Percentiles rank a stretch among this genome's conserved stretches.
Evolutionary conservation across 1,140 invertebrate species (phyloP).

Genomic region (Macrotrachela quadricornifera): DNA sequence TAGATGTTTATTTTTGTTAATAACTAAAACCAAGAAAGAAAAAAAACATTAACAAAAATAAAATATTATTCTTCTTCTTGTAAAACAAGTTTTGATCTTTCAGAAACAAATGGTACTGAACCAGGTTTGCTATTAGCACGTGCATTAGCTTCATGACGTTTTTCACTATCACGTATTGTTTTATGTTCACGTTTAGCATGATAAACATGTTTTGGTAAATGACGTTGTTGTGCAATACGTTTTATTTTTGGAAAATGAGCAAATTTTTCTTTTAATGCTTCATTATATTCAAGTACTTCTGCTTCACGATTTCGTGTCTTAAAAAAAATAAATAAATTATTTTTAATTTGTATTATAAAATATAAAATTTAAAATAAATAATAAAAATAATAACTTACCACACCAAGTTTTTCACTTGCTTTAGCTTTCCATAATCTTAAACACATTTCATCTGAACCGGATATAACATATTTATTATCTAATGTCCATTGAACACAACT

Average conservation of each 20-base stretch:
- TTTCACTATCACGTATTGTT: slow-evolving; percentile 3
- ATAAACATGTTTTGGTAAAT: slow-evolving; percentile 74
- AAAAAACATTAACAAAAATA: neutral
- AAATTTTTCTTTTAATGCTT: slow-evolving; percentile 74
- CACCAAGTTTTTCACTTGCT: slow-evolving; percentile 83
- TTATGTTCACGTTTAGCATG: slow-evolving; percentile 49
- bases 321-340: too few species aligned
- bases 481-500: slow-evolving; percentile 67
- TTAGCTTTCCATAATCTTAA: slow-evolving; percentile 91
- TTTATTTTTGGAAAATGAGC: slow-evolving; percentile 71
- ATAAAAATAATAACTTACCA: slow-evolving; percentile 40
- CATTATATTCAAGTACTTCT: slow-evolving; percentile 56
- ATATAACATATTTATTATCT: slow-evolving; percentile 82
- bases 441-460: slow-evolving; percentile 96
- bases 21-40: neutral
- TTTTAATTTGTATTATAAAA: too few species aligned
- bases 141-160: slow-evolving; percentile 7
- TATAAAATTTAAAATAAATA: too few species aligned
- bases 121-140: slow-evolving; percentile 6
- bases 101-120: neutral
- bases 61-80: slow-evolving; percentile 5
- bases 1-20: neutral
- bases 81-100: slow-evolving; percentile 2
- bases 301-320: slow-evolving; percentile 40
- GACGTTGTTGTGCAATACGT: slow-evolving; percentile 73